A percentile compares a stretch with the other conserved stretches of the same genome.
Evolutionary conservation across 2,888 invertebrate species (phyloP).

Genomic region (Athrips mouffetella): DNA sequence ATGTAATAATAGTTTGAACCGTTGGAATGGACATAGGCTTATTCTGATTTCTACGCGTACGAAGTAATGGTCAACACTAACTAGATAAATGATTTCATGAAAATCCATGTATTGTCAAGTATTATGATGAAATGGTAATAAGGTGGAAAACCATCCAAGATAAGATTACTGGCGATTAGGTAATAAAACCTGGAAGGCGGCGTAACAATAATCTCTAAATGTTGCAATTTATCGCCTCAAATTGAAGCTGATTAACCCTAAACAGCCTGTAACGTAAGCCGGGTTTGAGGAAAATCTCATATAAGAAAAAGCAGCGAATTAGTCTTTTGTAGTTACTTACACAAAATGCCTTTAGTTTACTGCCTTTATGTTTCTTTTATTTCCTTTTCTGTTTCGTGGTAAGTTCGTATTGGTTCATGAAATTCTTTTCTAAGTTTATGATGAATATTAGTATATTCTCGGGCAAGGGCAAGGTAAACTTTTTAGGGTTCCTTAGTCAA

Average conservation of each 20-base stretch:
- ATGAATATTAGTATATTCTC: no score
- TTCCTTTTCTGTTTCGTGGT: neutral
- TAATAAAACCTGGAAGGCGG: conserved; percentile 15
- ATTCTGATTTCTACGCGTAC: no score
- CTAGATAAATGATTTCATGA: no score
- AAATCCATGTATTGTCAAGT: no score
- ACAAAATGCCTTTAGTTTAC: neutral
- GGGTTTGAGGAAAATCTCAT: conserved; percentile 28
- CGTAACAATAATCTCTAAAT: conserved; percentile 17
- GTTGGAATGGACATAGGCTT: no score
- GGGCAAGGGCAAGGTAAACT: no score
- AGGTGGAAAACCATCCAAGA: no score
- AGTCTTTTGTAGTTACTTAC: neutral
- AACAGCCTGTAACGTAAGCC: conserved; percentile 23
- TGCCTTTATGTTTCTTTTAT: neutral
- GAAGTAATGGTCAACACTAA: no score
- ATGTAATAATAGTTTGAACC: no score
- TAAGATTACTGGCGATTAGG: conserved; percentile 7
- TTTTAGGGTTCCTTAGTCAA: no score
- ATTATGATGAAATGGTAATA: no score
- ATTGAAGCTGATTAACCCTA: conserved; percentile 43
- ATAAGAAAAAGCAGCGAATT: neutral
- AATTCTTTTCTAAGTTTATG: no score
- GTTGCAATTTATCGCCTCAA: conserved; percentile 43
- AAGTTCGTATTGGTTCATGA: neutral